These are phyloP conservation scores for Paraescarpia echinospica DNA, from an alignment of 1,140 invertebrate species.

Conservation along the genomic window DNA sequence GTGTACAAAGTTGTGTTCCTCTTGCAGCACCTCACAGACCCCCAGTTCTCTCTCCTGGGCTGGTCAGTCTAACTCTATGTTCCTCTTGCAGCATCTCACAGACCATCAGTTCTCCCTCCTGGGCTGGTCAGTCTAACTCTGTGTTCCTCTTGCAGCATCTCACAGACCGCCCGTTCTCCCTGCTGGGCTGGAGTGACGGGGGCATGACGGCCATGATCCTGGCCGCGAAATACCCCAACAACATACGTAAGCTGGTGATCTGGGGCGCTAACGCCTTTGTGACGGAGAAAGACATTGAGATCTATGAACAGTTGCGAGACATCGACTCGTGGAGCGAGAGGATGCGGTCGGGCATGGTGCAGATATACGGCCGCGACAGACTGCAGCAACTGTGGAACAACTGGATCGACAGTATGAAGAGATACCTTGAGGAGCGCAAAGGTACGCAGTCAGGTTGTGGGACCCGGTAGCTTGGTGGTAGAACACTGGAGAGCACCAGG, in stretches of 20 bases:
- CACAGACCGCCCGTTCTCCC: conserved; percentile 64
- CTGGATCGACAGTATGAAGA: conserved; percentile 70
- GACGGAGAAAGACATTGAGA: conserved; percentile 64
- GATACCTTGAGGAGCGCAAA: neutral
- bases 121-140: conserved; percentile 44
- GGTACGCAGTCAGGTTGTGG: neutral
- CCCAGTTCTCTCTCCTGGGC: too few species aligned
- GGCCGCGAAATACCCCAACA: conserved; percentile 69
- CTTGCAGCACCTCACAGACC: too few species aligned
- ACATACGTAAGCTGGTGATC: conserved; percentile 73
- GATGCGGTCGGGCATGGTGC: conserved; percentile 73
- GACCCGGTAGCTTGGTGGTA: neutral
- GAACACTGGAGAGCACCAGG: too few species aligned
- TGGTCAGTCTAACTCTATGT: too few species aligned
- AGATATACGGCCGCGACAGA: conserved; percentile 74
- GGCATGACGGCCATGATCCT: conserved; percentile 77
- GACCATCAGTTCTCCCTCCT: too few species aligned
- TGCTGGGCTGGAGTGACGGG: conserved; percentile 88
- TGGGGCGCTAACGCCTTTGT: conserved; percentile 79
- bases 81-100: too few species aligned
- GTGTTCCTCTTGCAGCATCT: neutral
- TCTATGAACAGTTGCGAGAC: conserved; percentile 61
- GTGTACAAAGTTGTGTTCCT: too few species aligned
- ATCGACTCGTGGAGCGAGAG: conserved; percentile 77
- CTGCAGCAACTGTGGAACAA: conserved; percentile 70